Evolutionary conservation across 2,113 vertebrate genomes (phyloP).

Genomic region (Pseudopodoces humilis): DNA sequence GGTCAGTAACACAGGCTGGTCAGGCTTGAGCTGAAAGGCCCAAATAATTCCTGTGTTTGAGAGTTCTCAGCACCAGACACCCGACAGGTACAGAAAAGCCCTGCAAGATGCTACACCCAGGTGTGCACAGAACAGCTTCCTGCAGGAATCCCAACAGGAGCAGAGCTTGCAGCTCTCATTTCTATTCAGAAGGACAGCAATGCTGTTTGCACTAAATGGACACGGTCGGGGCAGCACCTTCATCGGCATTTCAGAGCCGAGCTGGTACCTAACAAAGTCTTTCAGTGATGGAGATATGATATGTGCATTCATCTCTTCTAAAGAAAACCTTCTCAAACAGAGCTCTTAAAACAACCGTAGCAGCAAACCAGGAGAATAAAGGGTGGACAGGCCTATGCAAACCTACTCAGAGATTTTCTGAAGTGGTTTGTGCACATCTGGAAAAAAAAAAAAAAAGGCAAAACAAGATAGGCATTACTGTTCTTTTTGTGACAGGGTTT

Average conservation of each 20-base stretch:
- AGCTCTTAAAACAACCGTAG: not conserved
- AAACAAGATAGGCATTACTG: conserved; percentile 29
- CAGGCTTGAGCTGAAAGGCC: not conserved
- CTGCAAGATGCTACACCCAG: not conserved
- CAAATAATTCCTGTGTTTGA: not conserved
- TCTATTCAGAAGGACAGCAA: not conserved
- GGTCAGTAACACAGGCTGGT: not conserved
- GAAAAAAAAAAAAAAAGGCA: conserved; percentile 35
- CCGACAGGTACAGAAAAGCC: not conserved
- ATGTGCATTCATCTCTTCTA: not conserved
- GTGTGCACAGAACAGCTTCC: not conserved
- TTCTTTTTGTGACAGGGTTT: not conserved
- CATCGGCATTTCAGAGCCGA: not conserved
- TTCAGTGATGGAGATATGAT: not conserved
- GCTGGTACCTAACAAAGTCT: not conserved
- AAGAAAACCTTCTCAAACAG: conserved; percentile 19
- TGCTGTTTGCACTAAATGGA: not conserved
- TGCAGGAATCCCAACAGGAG: not conserved
- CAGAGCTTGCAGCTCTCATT: not conserved
- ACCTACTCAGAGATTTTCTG: conserved; percentile 42
- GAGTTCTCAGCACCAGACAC: not conserved
- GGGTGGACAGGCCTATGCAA: not conserved
- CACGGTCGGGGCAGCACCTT: not conserved
- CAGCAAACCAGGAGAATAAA: not conserved
- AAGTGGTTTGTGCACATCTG: conserved; percentile 29